Conservation (phyloP, 2,113 vertebrate genomes). For the Mesembrinibis cayennensis region DNA sequence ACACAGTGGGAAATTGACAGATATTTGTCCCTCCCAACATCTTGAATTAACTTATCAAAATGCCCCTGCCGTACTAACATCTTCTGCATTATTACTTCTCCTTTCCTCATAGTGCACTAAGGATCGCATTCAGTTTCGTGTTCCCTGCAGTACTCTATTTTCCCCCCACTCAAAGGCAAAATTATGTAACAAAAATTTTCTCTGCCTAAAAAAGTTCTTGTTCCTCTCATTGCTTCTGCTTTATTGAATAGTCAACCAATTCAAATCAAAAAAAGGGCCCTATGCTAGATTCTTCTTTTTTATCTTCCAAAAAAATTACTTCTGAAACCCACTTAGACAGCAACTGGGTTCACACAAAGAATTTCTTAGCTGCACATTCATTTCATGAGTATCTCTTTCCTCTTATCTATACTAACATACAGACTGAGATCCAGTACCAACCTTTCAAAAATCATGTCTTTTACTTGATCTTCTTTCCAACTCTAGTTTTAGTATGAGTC, state of each 20-base stretch:
- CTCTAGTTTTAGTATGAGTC: background rate
- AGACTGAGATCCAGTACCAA: background rate
- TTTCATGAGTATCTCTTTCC: background rate
- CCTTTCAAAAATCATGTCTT: background rate
- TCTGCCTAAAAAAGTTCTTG: background rate
- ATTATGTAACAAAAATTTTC: background rate
- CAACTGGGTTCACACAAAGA: background rate
- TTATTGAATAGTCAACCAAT: background rate
- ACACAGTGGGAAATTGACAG: background rate
- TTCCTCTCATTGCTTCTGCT: background rate
- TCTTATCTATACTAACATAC: background rate
- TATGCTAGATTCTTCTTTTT: background rate
- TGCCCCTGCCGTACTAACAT: background rate
- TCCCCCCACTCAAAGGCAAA: background rate
- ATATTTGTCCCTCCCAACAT: background rate
- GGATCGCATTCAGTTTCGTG: background rate
- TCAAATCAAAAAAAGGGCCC: background rate
- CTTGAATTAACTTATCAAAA: background rate
- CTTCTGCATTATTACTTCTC: background rate
- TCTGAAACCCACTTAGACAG: background rate
- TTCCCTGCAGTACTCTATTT: background rate
- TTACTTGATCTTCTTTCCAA: background rate
- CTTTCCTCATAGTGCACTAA: background rate
- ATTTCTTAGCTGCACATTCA: background rate
- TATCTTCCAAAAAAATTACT: background rate